phyloP scores from a whole-genome alignment of 2,888 invertebrate genomes.

The Tiphia femorata region DNA sequence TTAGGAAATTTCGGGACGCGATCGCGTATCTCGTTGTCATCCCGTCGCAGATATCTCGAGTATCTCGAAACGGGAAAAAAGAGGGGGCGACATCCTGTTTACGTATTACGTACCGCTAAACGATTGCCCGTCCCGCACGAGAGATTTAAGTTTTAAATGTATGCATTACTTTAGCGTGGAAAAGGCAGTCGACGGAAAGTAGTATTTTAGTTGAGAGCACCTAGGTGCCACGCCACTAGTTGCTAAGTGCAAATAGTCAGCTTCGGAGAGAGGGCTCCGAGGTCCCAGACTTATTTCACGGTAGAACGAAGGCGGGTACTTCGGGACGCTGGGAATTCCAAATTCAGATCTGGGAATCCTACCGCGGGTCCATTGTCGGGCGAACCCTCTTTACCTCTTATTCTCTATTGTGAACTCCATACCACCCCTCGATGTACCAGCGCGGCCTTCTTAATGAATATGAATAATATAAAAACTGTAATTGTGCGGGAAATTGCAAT shows the following conservation, averaged over 20 bases:
- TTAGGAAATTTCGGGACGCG: too few species aligned
- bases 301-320: conserved; percentile 54
- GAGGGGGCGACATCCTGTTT: too few species aligned
- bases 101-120: conserved; percentile 19
- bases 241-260: conserved; percentile 62
- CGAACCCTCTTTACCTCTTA: conserved; percentile 27
- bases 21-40: too few species aligned
- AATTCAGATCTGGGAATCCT: conserved; percentile 44
- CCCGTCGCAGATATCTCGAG: too few species aligned
- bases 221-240: conserved; percentile 58
- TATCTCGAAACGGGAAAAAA: too few species aligned
- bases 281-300: conserved; percentile 62
- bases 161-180: conserved; percentile 29
- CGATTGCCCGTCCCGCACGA: conserved; percentile 12
- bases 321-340: conserved; percentile 46
- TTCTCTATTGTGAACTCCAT: conserved; percentile 21
- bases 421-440: conserved; percentile 13
- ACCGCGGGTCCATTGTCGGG: conserved; percentile 38
- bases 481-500: conserved; percentile 24
- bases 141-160: conserved; percentile 33
- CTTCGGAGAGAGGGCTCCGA: conserved; percentile 41
- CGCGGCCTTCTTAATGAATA: conserved; percentile 29
- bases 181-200: conserved; percentile 40
- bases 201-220: conserved; percentile 54
- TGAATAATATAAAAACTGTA: conserved; percentile 23